Evolutionary conservation across 2,888 invertebrate genomes (phyloP).

Genomic region (Drosophila pullipes): DNA sequence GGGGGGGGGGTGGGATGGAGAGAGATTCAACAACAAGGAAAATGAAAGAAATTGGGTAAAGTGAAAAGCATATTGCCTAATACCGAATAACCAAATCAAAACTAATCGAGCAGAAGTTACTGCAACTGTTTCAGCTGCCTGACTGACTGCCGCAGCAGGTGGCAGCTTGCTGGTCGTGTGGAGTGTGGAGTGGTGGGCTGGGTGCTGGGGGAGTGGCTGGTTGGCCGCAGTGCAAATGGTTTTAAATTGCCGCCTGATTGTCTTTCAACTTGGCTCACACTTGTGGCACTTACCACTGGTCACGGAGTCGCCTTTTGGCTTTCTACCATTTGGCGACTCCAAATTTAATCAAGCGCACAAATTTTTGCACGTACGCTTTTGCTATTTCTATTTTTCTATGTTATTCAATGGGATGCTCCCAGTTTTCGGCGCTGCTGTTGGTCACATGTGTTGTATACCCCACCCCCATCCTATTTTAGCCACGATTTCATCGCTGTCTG

Average conservation of each 20-base stretch:
- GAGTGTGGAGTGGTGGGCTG: background rate
- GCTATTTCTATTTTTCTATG: slow-evolving; percentile 64
- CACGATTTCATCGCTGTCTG: slow-evolving; percentile 20
- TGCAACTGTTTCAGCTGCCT: slow-evolving; percentile 54
- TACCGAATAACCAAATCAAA: slow-evolving; percentile 79
- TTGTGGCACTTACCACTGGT: slow-evolving; percentile 64
- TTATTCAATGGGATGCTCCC: slow-evolving; percentile 64
- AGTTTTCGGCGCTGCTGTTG: slow-evolving; percentile 52
- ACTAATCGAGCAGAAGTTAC: slow-evolving; percentile 80
- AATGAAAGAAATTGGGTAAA: slow-evolving; percentile 32
- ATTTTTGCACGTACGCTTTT: slow-evolving; percentile 79
- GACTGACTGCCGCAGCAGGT: slow-evolving; percentile 50
- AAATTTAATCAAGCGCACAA: slow-evolving; percentile 81
- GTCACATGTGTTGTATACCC: slow-evolving; percentile 63
- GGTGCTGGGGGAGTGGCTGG: slow-evolving; percentile 18
- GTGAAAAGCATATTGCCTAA: slow-evolving; percentile 67
- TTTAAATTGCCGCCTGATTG: slow-evolving; percentile 80
- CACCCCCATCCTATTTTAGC: background rate
- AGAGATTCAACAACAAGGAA: slow-evolving; percentile 35
- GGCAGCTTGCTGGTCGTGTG: slow-evolving; percentile 17
- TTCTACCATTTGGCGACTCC: slow-evolving; percentile 47
- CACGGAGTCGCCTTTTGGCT: slow-evolving; percentile 42
- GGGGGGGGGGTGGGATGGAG: too few relatives aligned
- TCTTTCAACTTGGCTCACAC: slow-evolving; percentile 74
- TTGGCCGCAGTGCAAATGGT: slow-evolving; percentile 73